A percentile compares a stretch with the other conserved stretches of the same genome.
phyloP scores from a whole-genome alignment of 2,888 invertebrate genomes.

The Leptarthrus brevirostris region DNA sequence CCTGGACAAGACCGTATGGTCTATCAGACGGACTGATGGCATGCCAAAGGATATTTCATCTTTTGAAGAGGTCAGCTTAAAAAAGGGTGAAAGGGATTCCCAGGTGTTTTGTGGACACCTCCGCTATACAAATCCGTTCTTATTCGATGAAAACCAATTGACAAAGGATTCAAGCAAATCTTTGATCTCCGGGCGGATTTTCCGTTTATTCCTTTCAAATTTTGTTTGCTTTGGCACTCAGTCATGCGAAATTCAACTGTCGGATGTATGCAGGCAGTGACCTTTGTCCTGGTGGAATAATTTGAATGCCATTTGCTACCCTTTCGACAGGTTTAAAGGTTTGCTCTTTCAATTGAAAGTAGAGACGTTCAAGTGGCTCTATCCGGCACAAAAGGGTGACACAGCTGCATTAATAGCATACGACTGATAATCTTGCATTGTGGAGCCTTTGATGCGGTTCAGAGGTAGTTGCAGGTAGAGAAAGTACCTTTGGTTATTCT shows the following conservation, averaged over 20 bases:
- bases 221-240: slow-evolving; percentile 27
- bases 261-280: background rate
- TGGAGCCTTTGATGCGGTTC: too few species aligned
- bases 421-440: slow-evolving; percentile 1
- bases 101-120: slow-evolving; percentile 35
- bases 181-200: slow-evolving; percentile 37
- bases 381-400: background rate
- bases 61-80: background rate
- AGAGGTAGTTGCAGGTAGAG: too few species aligned
- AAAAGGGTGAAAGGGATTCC: slow-evolving; percentile 22
- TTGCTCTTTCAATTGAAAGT: slow-evolving; percentile 28
- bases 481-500: too few species aligned
- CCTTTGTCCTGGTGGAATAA: slow-evolving; percentile 27
- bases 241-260: slow-evolving; percentile 28
- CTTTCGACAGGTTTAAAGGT: slow-evolving; percentile 10
- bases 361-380: slow-evolving; percentile 29
- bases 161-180: slow-evolving; percentile 30
- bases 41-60: background rate
- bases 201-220: slow-evolving; percentile 33
- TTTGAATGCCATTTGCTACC: slow-evolving; percentile 40
- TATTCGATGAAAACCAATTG: slow-evolving; percentile 3
- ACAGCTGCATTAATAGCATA: slow-evolving; percentile 35
- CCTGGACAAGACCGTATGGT: slow-evolving; percentile 13
- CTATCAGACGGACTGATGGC: slow-evolving; percentile 12
- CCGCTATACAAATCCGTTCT: slow-evolving; percentile 23